phyloP scores from a whole-genome alignment of 2,888 invertebrate species.

The Eurois occulta region DNA sequence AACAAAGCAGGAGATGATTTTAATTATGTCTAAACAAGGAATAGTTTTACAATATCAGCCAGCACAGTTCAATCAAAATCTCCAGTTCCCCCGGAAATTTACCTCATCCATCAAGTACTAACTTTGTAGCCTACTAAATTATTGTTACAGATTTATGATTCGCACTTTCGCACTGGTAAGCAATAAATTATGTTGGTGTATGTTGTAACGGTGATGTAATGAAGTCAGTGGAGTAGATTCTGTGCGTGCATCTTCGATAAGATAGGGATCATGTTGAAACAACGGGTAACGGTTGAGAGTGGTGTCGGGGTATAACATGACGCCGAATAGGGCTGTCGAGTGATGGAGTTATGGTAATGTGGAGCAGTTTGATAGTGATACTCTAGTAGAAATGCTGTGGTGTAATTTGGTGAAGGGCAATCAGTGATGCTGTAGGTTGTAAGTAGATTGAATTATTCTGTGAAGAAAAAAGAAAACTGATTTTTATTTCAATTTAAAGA shows the following conservation, averaged over 20 bases:
- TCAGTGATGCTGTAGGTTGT: too few relatives aligned
- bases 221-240: slow-evolving; percentile 29
- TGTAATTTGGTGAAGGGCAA: background rate
- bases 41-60: background rate
- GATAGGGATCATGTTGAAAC: slow-evolving; percentile 56
- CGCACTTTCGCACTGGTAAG: slow-evolving; percentile 22
- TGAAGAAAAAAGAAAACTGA: background rate
- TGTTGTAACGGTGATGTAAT: slow-evolving; percentile 56
- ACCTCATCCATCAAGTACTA: slow-evolving; percentile 27
- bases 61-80: slow-evolving; percentile 8
- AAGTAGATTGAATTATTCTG: background rate
- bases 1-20: background rate
- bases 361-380: background rate
- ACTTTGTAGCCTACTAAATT: slow-evolving; percentile 43
- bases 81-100: slow-evolving; percentile 19
- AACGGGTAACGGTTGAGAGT: slow-evolving; percentile 44
- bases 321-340: slow-evolving; percentile 38
- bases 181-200: slow-evolving; percentile 39
- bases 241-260: slow-evolving; percentile 51
- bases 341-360: slow-evolving; percentile 1
- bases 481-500: background rate
- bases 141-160: slow-evolving; percentile 51
- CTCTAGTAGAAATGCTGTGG: background rate
- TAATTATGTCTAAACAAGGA: background rate
- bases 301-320: slow-evolving; percentile 24